phyloP scores from a whole-genome alignment of 2,797 vertebrate genomes.

The Centroberyx gerrardi region DNA sequence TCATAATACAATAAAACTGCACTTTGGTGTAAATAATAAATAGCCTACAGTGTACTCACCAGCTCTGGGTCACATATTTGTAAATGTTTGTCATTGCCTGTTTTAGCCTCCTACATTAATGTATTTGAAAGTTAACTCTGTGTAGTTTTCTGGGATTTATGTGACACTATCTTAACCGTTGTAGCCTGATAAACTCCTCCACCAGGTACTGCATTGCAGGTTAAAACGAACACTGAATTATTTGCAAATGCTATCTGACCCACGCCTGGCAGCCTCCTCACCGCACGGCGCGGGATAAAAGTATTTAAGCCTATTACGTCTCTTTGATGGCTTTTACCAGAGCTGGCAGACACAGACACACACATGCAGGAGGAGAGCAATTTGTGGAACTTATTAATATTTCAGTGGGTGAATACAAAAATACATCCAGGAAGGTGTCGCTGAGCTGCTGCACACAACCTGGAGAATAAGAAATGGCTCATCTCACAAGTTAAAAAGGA shows the following conservation, averaged over 20 bases:
- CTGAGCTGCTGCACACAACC: slow-evolving; percentile 17
- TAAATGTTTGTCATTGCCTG: slow-evolving; percentile 27
- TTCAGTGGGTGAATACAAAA: slow-evolving; percentile 59
- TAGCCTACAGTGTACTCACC: background rate
- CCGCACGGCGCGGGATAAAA: slow-evolving; percentile 2
- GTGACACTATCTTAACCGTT: background rate
- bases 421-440: slow-evolving; percentile 54
- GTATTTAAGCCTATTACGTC: slow-evolving; percentile 23
- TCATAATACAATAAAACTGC: slow-evolving; percentile 21
- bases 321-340: slow-evolving; percentile 30
- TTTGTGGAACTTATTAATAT: slow-evolving; percentile 61
- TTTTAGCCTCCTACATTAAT: background rate
- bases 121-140: background rate
- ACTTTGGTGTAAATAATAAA: slow-evolving; percentile 53
- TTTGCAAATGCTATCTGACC: background rate
- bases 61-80: background rate
- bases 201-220: background rate
- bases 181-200: background rate
- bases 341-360: background rate
- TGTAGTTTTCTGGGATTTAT: background rate
- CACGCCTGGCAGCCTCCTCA: slow-evolving; percentile 9
- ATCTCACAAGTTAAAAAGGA: background rate
- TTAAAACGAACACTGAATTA: slow-evolving; percentile 1
- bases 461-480: background rate
- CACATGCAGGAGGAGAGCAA: background rate